Evolutionary conservation across 2,888 invertebrate genomes (phyloP).

Genomic region (Balanococcus diminutus): DNA sequence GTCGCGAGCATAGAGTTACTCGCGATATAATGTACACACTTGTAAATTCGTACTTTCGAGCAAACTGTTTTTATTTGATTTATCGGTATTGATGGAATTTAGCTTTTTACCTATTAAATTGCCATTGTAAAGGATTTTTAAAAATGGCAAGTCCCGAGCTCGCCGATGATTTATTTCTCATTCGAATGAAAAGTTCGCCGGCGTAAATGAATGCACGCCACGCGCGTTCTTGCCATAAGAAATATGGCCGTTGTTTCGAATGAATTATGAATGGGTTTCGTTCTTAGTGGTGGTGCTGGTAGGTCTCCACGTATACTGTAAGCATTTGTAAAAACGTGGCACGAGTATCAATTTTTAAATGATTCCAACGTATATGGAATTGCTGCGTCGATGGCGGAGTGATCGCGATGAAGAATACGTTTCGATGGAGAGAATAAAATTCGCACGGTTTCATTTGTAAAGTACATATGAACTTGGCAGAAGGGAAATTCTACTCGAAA

Average conservation of each 20-base stretch:
- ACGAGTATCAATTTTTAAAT: background rate
- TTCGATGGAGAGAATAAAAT: no score
- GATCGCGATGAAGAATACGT: no score
- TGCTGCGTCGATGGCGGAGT: no score
- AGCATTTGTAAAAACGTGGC: background rate
- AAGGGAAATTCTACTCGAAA: no score
- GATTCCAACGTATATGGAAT: background rate
- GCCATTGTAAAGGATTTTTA: slow-evolving; percentile 9
- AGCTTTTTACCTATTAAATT: slow-evolving; percentile 17
- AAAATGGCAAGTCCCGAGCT: background rate
- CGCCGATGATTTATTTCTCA: background rate
- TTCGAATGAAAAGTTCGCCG: background rate
- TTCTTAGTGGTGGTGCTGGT: background rate
- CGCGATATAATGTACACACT: background rate
- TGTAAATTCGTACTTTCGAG: background rate
- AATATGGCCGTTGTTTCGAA: background rate
- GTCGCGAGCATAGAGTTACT: no score
- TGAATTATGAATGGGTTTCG: background rate
- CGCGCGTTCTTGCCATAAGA: background rate
- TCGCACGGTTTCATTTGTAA: no score
- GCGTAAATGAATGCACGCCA: background rate
- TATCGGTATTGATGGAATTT: slow-evolving; percentile 19
- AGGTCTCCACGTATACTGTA: background rate
- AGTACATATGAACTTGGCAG: no score
- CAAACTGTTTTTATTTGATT: background rate